Conservation (phyloP, 2,888 invertebrate species). For the Sminthurinus aureus region DNA sequence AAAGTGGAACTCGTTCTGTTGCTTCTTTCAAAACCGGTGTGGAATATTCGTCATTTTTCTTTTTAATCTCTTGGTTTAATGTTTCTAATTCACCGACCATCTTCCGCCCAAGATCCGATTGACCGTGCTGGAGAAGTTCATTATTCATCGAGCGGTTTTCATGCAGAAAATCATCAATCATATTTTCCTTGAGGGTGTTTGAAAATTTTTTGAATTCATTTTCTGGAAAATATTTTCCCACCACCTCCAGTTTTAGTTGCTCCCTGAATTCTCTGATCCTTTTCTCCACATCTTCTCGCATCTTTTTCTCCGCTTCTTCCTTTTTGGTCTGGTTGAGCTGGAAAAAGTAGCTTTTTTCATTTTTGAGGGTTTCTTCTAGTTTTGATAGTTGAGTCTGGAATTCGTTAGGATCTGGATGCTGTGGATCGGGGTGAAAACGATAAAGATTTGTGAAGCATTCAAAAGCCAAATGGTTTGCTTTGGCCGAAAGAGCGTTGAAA, state of each 20-base stretch:
- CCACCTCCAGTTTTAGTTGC: neutral
- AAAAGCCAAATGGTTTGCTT: no score
- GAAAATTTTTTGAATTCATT: neutral
- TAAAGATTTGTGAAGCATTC: no score
- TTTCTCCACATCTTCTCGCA: neutral
- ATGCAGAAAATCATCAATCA: no score
- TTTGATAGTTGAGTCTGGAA: neutral
- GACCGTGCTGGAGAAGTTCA: no score
- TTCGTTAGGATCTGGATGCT: neutral
- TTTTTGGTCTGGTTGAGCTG: neutral
- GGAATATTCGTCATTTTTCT: no score
- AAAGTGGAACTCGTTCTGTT: no score
- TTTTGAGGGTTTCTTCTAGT: neutral
- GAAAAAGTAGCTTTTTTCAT: neutral
- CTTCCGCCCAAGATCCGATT: no score
- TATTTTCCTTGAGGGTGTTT: neutral
- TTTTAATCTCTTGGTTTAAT: no score
- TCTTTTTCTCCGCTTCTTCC: neutral
- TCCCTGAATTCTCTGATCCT: neutral
- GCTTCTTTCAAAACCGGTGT: no score
- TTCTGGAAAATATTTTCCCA: neutral
- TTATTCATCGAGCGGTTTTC: no score
- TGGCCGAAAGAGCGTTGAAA: no score
- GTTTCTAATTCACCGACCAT: no score
- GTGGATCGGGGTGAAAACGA: neutral